Conservation (phyloP, 2,113 vertebrate species). For the Phylloscopus trochiloides region DNA sequence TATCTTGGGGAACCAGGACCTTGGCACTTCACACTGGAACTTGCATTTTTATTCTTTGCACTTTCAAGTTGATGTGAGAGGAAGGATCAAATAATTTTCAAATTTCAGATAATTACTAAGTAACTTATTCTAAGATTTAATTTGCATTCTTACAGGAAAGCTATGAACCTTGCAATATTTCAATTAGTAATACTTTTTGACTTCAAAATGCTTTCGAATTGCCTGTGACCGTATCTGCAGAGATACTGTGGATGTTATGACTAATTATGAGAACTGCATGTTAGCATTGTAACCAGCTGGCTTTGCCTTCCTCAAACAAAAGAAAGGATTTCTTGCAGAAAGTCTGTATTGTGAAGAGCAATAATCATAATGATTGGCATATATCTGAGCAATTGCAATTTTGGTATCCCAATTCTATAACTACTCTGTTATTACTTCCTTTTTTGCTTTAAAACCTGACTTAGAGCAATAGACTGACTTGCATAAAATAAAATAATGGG, state of each 20-base stretch:
- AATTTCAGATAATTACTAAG: not conserved
- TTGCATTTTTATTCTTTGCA: not conserved
- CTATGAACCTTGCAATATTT: conserved; percentile 39
- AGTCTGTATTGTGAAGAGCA: not conserved
- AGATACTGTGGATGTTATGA: not conserved
- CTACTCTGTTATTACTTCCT: not conserved
- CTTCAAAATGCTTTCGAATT: not conserved
- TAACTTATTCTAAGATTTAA: conserved; percentile 14
- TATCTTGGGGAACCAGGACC: not conserved
- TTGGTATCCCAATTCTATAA: not conserved
- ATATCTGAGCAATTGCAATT: not conserved
- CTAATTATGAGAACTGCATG: not conserved
- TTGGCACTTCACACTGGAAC: not conserved
- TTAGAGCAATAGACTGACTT: not conserved
- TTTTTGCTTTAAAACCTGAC: not conserved
- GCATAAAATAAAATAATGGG: not conserved
- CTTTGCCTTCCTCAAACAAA: not conserved
- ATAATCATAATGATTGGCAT: not conserved
- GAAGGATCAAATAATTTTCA: not conserved
- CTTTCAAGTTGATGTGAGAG: not conserved
- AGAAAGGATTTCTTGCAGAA: not conserved
- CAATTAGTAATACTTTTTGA: conserved; percentile 6
- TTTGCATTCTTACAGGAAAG: conserved; percentile 31
- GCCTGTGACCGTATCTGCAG: not conserved
- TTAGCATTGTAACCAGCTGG: not conserved